Percentiles rank a stretch among this genome's conserved stretches.
Conservation (phyloP, 2,888 invertebrate genomes). For the Rhimphoctona megacephalus region DNA sequence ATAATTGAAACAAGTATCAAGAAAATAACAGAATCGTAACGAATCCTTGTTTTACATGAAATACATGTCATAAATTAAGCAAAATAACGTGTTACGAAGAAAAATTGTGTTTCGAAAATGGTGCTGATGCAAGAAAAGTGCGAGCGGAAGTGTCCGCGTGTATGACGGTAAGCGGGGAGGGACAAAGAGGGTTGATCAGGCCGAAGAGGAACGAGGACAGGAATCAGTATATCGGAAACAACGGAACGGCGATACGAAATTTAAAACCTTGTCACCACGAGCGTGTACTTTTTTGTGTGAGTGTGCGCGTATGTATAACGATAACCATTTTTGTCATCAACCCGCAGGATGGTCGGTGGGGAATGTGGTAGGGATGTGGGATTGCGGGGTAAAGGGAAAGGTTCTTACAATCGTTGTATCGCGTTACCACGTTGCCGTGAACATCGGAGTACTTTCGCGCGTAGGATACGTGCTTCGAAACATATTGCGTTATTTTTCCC, state of each 20-base stretch:
- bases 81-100: not conserved
- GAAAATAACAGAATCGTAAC: not conserved
- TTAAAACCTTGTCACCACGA: conserved; percentile 62
- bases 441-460: conserved; percentile 54
- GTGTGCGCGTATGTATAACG: conserved; percentile 55
- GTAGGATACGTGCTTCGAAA: conserved; percentile 53
- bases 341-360: conserved; percentile 58
- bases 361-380: conserved; percentile 39
- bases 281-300: not conserved
- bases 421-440: conserved; percentile 56
- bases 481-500: conserved; percentile 38
- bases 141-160: conserved; percentile 42
- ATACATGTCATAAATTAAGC: not conserved
- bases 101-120: conserved; percentile 20
- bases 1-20: not conserved
- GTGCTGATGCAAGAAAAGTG: conserved; percentile 30
- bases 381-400: conserved; percentile 20
- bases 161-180: not conserved
- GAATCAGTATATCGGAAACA: conserved; percentile 65
- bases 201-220: conserved; percentile 38
- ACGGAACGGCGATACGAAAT: conserved; percentile 65
- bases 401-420: conserved; percentile 58
- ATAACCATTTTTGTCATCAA: conserved; percentile 69
- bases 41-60: not conserved
- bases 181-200: conserved; percentile 19